Conservation (phyloP, 2,113 vertebrate genomes). For the Triplophysa dalaica region DNA sequence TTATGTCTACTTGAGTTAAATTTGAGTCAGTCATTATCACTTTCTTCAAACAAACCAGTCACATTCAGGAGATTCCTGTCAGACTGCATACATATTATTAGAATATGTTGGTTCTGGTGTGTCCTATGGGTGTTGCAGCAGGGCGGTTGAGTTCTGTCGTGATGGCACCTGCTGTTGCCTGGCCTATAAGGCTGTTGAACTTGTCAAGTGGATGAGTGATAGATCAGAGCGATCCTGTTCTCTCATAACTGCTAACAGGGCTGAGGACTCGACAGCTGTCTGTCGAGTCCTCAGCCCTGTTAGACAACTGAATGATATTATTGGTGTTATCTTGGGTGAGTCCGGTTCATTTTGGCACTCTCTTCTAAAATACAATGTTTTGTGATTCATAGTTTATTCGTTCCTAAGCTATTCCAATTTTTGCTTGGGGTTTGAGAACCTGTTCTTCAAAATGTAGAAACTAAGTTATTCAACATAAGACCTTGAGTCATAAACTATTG, state of each 20-base stretch:
- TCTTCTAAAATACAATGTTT: slow-evolving; percentile 25
- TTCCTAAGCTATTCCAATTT: not conserved
- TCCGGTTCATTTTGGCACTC: slow-evolving; percentile 26
- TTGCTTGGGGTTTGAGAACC: too few relatives aligned
- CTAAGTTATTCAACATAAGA: too few relatives aligned
- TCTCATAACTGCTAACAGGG: slow-evolving; percentile 25
- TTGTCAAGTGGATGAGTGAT: slow-evolving; percentile 38
- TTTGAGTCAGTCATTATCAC: not conserved
- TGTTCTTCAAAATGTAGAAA: too few relatives aligned
- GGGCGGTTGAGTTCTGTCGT: not conserved
- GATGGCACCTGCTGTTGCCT: slow-evolving; percentile 27
- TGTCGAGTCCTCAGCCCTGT: slow-evolving; percentile 29
- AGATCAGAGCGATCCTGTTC: not conserved
- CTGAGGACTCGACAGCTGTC: too few relatives aligned
- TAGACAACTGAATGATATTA: slow-evolving; percentile 39
- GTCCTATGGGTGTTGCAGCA: not conserved
- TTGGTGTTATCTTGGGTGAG: slow-evolving; percentile 47
- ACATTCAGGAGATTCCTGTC: slow-evolving; percentile 5
- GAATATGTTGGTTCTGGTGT: not conserved
- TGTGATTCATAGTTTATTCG: not conserved
- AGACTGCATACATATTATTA: not conserved
- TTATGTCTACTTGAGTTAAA: not conserved
- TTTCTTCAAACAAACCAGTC: not conserved
- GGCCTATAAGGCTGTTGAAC: slow-evolving; percentile 40
- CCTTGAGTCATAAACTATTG: too few relatives aligned